Evolutionary conservation across 2,888 invertebrate species (phyloP).

Genomic region (Anticlea derivata): DNA sequence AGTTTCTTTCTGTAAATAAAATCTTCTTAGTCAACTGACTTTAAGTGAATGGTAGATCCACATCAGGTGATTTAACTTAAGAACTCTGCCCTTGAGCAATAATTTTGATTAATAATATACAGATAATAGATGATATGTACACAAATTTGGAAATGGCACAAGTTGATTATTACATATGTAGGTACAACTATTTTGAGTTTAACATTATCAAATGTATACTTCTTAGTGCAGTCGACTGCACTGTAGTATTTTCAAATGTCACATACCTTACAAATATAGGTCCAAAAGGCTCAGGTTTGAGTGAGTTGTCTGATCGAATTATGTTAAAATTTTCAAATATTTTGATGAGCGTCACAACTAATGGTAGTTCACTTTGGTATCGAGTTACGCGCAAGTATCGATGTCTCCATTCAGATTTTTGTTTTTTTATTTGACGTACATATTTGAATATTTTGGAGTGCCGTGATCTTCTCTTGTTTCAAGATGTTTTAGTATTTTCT

Average conservation of each 20-base stretch:
- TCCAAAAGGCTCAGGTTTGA: conserved; percentile 20
- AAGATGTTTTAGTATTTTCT: conserved; percentile 5
- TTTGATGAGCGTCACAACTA: conserved; percentile 65
- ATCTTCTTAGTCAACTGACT: too few species aligned
- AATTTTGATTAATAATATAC: too few species aligned
- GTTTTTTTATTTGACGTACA: conserved; percentile 20
- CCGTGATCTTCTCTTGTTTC: conserved; percentile 2
- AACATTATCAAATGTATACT: too few species aligned
- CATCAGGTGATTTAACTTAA: too few species aligned
- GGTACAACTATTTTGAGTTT: too few species aligned
- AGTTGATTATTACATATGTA: too few species aligned
- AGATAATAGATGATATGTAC: too few species aligned
- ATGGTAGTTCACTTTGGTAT: conserved; percentile 64
- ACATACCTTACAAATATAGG: conserved; percentile 1
- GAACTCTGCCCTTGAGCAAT: too few species aligned
- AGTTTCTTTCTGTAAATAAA: too few species aligned
- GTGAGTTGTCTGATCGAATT: conserved; percentile 54
- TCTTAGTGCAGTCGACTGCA: too few species aligned
- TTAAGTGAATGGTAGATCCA: too few species aligned
- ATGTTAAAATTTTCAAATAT: conserved; percentile 59
- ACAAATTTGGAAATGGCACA: too few species aligned
- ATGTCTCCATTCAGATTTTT: conserved; percentile 26
- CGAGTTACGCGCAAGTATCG: conserved; percentile 51
- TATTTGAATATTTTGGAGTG: conserved; percentile 12
- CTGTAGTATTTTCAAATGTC: conserved; percentile 3